Evolutionary conservation across 2,113 vertebrate genomes (phyloP).

Genomic region (Larimichthys polyactis): DNA sequence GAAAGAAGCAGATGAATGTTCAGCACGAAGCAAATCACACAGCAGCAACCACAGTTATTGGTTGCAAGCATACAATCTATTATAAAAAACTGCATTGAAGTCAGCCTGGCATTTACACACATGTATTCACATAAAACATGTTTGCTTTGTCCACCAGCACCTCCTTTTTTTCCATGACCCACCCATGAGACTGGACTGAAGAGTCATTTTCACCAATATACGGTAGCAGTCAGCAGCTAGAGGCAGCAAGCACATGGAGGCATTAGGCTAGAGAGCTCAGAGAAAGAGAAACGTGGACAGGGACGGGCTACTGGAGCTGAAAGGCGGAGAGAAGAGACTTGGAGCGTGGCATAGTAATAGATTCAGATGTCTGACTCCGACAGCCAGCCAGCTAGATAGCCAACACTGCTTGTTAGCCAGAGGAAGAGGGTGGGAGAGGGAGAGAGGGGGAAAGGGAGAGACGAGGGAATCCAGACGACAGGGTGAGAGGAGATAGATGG

Average conservation of each 20-base stretch:
- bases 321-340: slow-evolving; percentile 23
- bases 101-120: background rate
- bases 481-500: slow-evolving; percentile 2
- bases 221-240: background rate
- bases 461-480: slow-evolving; percentile 6
- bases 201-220: background rate
- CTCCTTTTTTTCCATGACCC: background rate
- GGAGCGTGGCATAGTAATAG: slow-evolving; percentile 31
- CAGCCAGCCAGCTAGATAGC: slow-evolving; percentile 38
- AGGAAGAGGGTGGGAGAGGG: slow-evolving; percentile 12
- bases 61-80: background rate
- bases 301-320: slow-evolving; percentile 13
- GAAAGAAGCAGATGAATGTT: slow-evolving; percentile 8
- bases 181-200: slow-evolving; percentile 1
- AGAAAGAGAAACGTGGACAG: slow-evolving; percentile 16
- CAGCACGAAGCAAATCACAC: background rate
- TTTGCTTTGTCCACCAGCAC: background rate
- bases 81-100: background rate
- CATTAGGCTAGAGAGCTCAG: slow-evolving; percentile 24
- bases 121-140: background rate
- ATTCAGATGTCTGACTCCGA: slow-evolving; percentile 54
- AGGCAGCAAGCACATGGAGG: slow-evolving; percentile 11
- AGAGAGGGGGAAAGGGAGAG: background rate
- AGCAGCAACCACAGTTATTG: background rate
- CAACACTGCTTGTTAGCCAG: slow-evolving; percentile 62